A percentile compares a stretch with the other conserved stretches of the same genome.
These are phyloP conservation scores for Drosophila ezoana DNA, from an alignment of 2,888 invertebrate genomes.

Conservation along the genomic window DNA sequence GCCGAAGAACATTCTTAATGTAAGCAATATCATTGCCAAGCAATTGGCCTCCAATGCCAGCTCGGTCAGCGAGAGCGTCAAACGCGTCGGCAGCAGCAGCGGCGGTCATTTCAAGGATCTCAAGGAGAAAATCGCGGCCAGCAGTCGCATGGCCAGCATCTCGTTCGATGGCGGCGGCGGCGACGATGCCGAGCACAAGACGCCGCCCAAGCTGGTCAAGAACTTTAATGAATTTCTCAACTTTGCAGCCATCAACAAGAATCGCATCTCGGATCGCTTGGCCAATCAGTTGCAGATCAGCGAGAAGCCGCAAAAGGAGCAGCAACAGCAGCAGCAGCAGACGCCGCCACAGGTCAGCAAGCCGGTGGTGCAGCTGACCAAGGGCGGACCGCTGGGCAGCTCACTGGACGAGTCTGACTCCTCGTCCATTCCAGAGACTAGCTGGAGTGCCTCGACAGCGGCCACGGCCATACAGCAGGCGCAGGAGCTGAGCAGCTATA, in stretches of 20 bases:
- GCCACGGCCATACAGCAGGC: conserved; percentile 82
- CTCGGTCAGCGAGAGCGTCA: conserved; percentile 73
- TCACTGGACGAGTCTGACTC: conserved; percentile 86
- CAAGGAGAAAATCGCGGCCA: conserved; percentile 86
- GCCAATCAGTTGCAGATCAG: conserved; percentile 65
- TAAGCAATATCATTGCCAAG: conserved; percentile 83
- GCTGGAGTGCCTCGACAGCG: conserved; percentile 82
- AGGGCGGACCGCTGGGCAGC: conserved; percentile 76
- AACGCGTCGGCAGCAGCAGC: conserved; percentile 81
- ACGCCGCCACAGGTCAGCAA: conserved; percentile 27
- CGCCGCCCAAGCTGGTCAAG: conserved; percentile 87
- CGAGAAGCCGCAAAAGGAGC: conserved; percentile 35
- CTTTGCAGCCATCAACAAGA: conserved; percentile 89
- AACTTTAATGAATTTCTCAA: conserved; percentile 94
- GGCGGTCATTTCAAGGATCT: conserved; percentile 86
- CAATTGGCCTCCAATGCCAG: conserved; percentile 79
- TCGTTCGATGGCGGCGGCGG: conserved; percentile 58
- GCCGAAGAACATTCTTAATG: conserved; percentile 81
- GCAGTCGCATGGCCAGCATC: conserved; percentile 83
- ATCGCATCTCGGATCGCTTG: conserved; percentile 85
- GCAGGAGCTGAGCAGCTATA: conserved; percentile 77
- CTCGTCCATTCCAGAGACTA: conserved; percentile 82
- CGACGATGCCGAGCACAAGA: conserved; percentile 56
- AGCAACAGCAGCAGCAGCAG: conserved; percentile 11
- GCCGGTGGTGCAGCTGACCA: conserved; percentile 86